phyloP scores from a whole-genome alignment of 2,113 vertebrate species.

The Formicarius rufipectus region DNA sequence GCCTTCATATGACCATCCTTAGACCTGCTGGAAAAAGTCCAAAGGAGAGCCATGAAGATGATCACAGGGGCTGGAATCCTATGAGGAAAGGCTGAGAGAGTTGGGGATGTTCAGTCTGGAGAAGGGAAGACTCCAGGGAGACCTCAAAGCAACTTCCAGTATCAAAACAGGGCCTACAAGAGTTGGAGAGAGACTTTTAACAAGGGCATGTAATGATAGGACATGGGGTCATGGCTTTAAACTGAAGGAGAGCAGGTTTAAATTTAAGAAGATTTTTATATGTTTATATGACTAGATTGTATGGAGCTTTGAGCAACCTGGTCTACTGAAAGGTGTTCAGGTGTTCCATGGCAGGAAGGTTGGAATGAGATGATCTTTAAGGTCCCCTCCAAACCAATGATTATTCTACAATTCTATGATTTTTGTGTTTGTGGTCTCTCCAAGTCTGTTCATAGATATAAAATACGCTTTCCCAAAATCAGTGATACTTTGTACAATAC shows the following conservation, averaged over 20 bases:
- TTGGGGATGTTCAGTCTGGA: neutral
- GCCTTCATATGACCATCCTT: neutral
- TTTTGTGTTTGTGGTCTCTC: neutral
- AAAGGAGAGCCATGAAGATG: neutral
- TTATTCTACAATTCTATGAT: neutral
- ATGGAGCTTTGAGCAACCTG: neutral
- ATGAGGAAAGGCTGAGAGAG: neutral
- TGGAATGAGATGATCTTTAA: neutral
- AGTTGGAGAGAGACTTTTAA: neutral
- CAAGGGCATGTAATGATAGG: neutral
- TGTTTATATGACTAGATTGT: neutral
- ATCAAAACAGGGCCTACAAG: neutral
- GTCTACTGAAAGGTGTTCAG: neutral
- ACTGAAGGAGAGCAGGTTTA: neutral
- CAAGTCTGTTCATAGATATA: neutral
- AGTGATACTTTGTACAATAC: neutral
- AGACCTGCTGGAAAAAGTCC: neutral
- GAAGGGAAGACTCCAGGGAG: neutral
- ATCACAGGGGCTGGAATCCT: neutral
- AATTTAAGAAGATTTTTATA: neutral
- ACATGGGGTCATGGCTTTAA: neutral
- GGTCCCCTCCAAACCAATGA: neutral
- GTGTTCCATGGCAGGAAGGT: neutral
- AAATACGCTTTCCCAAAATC: neutral
- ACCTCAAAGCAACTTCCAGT: neutral